Conservation (phyloP, 2,888 invertebrate genomes). For the Micropterix aruncella region DNA sequence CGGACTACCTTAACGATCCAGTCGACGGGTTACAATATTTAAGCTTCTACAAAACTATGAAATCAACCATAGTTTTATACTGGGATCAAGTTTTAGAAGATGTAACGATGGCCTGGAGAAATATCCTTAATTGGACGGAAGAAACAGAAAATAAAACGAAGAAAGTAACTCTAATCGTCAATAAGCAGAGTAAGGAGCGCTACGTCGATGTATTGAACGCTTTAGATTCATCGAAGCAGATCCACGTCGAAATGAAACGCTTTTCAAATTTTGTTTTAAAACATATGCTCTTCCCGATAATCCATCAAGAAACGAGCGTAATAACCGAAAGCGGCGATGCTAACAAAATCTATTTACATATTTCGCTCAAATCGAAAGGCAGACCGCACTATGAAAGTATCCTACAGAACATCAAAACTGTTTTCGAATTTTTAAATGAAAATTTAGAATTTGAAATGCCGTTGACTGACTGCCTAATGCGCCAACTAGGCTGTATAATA, state of each 20-base stretch:
- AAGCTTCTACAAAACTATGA: constrained; percentile 34
- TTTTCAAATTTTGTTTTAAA: constrained; percentile 44
- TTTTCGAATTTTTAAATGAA: constrained; percentile 43
- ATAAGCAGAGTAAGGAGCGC: constrained; percentile 18
- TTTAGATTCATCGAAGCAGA: constrained; percentile 28
- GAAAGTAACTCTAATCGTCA: constrained; percentile 22
- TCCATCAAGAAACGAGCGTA: constrained; percentile 32
- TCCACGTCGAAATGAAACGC: constrained; percentile 30
- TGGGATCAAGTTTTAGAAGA: constrained; percentile 31
- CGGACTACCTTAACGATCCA: constrained; percentile 28
- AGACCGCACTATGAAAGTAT: constrained; percentile 37
- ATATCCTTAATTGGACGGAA: constrained; percentile 29
- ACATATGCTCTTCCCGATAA: constrained; percentile 41
- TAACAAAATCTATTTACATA: constrained; percentile 21
- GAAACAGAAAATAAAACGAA: constrained; percentile 21
- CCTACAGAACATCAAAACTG: constrained; percentile 36
- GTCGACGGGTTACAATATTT: constrained; percentile 34
- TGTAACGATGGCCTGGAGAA: constrained; percentile 31
- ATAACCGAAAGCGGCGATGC: constrained; percentile 23
- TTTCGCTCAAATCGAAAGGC: constrained; percentile 25
- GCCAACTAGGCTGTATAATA: constrained; percentile 39
- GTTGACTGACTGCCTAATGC: constrained; percentile 31
- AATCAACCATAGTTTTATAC: constrained; percentile 27
- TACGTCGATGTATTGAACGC: constrained; percentile 26
- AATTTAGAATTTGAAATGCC: constrained; percentile 36